Conservation (phyloP, 53 echinoderm and acorn worm genomes). For the Apostichopus leukothele region DNA sequence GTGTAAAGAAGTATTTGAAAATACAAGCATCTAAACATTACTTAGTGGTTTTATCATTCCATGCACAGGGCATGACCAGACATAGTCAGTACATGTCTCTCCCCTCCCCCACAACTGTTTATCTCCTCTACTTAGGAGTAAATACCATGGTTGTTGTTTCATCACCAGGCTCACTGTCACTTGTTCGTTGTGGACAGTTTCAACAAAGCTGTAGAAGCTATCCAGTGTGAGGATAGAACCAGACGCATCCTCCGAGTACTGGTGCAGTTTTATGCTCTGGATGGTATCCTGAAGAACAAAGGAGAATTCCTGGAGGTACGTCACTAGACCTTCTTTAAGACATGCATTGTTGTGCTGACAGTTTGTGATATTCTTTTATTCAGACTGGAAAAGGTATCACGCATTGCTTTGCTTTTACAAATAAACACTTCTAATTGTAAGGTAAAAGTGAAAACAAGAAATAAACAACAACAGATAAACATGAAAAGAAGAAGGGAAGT, state of each 20-base stretch:
- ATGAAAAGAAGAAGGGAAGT: no score
- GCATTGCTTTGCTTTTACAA: no score
- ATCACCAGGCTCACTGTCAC: constrained; percentile 86
- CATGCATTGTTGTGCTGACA: neutral
- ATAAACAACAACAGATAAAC: neutral
- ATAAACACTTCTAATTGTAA: neutral
- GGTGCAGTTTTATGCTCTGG: constrained; percentile 77
- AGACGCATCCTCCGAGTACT: constrained; percentile 68
- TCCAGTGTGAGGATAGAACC: constrained; percentile 55
- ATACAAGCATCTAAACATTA: no score
- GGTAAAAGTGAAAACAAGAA: neutral
- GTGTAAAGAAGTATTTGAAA: no score
- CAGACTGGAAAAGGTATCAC: neutral
- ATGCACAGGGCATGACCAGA: no score
- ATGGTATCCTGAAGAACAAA: constrained; percentile 75
- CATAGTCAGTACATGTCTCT: no score
- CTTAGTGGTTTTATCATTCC: no score
- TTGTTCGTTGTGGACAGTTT: constrained; percentile 71
- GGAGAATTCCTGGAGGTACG: constrained; percentile 89
- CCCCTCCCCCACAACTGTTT: no score
- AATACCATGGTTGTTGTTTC: neutral
- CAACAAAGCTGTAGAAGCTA: constrained; percentile 52
- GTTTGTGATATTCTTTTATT: neutral
- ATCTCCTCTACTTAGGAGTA: no score
- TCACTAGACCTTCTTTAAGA: neutral